phyloP scores from a whole-genome alignment of 1,140 invertebrate genomes.

The Dolichoris vasculosae region DNA sequence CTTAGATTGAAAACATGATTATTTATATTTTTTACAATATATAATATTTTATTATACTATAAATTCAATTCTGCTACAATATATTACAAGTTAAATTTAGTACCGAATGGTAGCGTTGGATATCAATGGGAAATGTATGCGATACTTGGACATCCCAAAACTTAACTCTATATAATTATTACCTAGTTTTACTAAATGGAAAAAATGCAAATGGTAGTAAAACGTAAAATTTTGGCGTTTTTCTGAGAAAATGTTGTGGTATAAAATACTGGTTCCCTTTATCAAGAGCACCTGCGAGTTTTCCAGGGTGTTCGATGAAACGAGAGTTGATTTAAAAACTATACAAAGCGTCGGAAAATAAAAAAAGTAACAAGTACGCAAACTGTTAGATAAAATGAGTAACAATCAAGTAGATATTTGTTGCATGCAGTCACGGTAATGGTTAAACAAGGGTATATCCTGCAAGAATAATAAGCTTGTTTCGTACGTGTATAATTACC shows the following conservation, averaged over 20 bases:
- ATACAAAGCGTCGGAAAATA: not conserved
- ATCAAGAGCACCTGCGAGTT: not conserved
- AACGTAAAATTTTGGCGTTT: not conserved
- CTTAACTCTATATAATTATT: not conserved
- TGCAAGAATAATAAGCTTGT: slow-evolving; percentile 52
- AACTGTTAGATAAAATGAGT: not conserved
- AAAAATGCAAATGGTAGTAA: not conserved
- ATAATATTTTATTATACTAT: no score
- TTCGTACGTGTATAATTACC: slow-evolving; percentile 51
- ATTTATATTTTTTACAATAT: no score
- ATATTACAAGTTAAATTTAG: no score
- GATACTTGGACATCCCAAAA: not conserved
- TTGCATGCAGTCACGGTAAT: slow-evolving; percentile 34
- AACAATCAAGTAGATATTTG: not conserved
- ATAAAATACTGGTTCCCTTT: not conserved
- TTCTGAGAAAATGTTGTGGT: no score
- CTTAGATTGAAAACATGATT: no score
- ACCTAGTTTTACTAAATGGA: not conserved
- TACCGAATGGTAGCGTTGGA: not conserved
- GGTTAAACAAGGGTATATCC: slow-evolving; percentile 51
- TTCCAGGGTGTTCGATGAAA: not conserved
- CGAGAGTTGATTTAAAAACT: not conserved
- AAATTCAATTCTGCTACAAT: no score
- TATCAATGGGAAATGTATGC: not conserved
- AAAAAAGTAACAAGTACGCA: not conserved